Conservation (phyloP, 2,113 vertebrate genomes). For the Sciurus niger region DNA sequence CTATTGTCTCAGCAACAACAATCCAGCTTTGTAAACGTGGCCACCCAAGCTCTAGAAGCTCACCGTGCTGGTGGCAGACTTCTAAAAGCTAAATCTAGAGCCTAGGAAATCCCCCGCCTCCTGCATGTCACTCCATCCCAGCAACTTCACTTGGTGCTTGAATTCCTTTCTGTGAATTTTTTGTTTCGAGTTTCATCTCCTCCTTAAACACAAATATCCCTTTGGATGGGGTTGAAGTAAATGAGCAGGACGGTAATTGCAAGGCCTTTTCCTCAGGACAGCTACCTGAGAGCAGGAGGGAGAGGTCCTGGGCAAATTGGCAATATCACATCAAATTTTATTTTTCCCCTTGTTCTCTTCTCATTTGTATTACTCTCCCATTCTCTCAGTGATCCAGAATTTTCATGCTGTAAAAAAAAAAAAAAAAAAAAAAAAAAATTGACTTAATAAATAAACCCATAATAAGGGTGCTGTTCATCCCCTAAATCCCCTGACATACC, state of each 20-base stretch:
- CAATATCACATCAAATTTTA: neutral
- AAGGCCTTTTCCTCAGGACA: neutral
- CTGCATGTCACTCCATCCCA: neutral
- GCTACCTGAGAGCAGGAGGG: neutral
- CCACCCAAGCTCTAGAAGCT: too few species aligned
- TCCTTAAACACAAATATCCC: neutral
- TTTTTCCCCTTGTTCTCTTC: neutral
- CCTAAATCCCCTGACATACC: rapidly evolving
- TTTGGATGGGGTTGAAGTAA: neutral
- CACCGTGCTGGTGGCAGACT: neutral
- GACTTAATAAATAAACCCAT: conserved; percentile 4
- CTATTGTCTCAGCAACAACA: neutral
- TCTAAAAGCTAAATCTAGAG: neutral
- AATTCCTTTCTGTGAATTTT: neutral
- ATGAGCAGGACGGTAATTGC: neutral
- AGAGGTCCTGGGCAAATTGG: neutral
- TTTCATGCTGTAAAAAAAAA: neutral
- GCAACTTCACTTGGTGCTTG: neutral
- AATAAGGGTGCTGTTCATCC: neutral
- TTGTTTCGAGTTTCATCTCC: neutral
- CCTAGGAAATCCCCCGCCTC: neutral
- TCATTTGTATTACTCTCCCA: neutral
- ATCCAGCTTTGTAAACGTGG: neutral
- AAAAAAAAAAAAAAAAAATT: conserved; percentile 6
- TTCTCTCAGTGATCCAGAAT: neutral